phyloP scores from a whole-genome alignment of 2,113 vertebrate genomes.

The Bostrychus sinensis region DNA sequence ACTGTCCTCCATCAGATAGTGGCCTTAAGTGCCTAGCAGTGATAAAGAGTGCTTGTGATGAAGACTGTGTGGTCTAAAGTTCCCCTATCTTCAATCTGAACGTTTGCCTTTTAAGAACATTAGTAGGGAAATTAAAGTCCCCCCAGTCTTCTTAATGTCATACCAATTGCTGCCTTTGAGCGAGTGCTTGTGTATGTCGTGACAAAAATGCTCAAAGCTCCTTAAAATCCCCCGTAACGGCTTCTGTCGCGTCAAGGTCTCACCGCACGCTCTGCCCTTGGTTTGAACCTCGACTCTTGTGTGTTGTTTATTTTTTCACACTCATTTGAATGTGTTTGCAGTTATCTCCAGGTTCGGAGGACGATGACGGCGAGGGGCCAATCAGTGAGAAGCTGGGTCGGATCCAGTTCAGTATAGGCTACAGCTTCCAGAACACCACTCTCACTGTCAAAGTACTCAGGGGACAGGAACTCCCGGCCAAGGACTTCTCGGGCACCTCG shows the following conservation, averaged over 20 bases:
- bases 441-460: slow-evolving; percentile 97
- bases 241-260: slow-evolving; percentile 33
- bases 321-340: slow-evolving; percentile 70
- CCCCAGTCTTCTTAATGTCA: slow-evolving; percentile 65
- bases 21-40: slow-evolving; percentile 66
- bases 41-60: slow-evolving; percentile 66
- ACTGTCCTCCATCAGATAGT: slow-evolving; percentile 64
- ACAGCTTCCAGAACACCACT: slow-evolving; percentile 99
- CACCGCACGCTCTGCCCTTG: slow-evolving; percentile 32
- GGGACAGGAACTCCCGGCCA: slow-evolving; percentile 95
- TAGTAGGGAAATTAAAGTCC: slow-evolving; percentile 74
- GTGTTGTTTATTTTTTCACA: slow-evolving; percentile 1
- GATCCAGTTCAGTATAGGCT: slow-evolving; percentile 99
- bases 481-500: slow-evolving; percentile 98
- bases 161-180: slow-evolving; percentile 50
- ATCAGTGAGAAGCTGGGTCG: slow-evolving; percentile 94
- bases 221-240: slow-evolving; percentile 37
- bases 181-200: slow-evolving; percentile 27
- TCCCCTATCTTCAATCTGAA: slow-evolving; percentile 71
- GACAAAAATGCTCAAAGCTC: slow-evolving; percentile 39
- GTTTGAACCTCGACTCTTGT: slow-evolving; percentile 17
- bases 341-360: slow-evolving; percentile 96
- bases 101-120: slow-evolving; percentile 75
- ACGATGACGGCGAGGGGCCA: slow-evolving; percentile 90
- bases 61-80: slow-evolving; percentile 57